A percentile compares a stretch with the other conserved stretches of the same genome.
phyloP scores from a whole-genome alignment of 2,888 invertebrate genomes.

The Cephus sareptanus region DNA sequence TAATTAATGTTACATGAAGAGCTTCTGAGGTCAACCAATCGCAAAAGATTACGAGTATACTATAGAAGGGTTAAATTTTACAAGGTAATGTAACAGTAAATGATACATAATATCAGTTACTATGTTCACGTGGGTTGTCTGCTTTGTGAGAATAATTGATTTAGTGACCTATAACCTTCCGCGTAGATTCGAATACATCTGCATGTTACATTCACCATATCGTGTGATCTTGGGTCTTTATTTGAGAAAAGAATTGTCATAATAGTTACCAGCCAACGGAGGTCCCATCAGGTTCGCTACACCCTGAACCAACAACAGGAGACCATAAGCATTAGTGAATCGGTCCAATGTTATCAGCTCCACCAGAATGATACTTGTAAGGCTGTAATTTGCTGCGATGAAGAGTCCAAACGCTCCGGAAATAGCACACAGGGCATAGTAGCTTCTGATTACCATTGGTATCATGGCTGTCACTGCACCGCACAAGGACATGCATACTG shows the following conservation, averaged over 20 bases:
- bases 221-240: not conserved
- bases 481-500: conserved; percentile 80
- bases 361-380: conserved; percentile 90
- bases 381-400: conserved; percentile 91
- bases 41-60: not conserved
- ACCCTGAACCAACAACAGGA: conserved; percentile 89
- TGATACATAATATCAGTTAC: not conserved
- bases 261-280: conserved; percentile 81
- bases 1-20: not conserved
- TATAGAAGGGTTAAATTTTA: not conserved
- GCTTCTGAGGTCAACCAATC: not conserved
- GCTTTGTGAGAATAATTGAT: not conserved
- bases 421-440: conserved; percentile 72
- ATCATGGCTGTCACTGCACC: conserved; percentile 76
- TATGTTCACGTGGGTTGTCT: not conserved
- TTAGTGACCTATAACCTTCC: not conserved
- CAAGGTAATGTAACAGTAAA: not conserved
- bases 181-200: not conserved
- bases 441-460: conserved; percentile 72
- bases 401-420: conserved; percentile 88
- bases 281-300: conserved; percentile 91
- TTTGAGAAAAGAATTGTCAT: not conserved
- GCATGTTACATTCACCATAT: not conserved
- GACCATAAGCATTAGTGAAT: conserved; percentile 92
- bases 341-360: conserved; percentile 90